These are phyloP conservation scores for Oasisia sp. DNA, from an alignment of 2,888 invertebrate species.

Conservation along the genomic window DNA sequence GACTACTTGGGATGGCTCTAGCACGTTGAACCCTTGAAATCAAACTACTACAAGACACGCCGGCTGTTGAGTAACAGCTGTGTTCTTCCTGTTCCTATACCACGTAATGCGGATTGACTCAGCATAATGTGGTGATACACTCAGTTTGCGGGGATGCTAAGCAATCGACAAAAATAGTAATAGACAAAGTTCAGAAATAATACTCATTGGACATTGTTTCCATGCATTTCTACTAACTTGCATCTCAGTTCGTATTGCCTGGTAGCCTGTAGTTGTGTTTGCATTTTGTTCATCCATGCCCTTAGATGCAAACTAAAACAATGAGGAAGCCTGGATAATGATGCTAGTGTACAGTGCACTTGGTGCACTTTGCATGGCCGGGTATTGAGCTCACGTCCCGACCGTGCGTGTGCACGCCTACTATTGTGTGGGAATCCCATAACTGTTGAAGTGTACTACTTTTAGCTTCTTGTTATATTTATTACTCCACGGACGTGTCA, in stretches of 20 bases:
- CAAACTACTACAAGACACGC: not conserved
- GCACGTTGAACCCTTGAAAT: not conserved
- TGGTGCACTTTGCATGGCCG: not conserved
- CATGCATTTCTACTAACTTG: too few relatives aligned
- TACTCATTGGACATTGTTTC: too few relatives aligned
- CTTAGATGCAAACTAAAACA: not conserved
- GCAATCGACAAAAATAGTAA: not conserved
- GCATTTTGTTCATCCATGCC: not conserved
- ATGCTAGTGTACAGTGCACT: not conserved
- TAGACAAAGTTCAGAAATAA: too few relatives aligned
- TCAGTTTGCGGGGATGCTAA: not conserved
- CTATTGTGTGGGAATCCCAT: not conserved
- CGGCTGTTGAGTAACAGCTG: not conserved
- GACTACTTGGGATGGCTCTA: not conserved
- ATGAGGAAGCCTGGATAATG: not conserved
- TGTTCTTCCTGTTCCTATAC: not conserved
- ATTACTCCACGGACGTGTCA: not conserved
- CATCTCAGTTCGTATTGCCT: too few relatives aligned
- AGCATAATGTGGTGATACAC: not conserved
- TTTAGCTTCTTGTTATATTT: not conserved
- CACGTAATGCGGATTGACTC: not conserved
- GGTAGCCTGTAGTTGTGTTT: not conserved
- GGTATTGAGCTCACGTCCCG: not conserved
- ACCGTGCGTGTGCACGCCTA: not conserved
- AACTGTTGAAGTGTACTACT: not conserved